phyloP scores from a whole-genome alignment of 2,113 vertebrate genomes.

The Dunckerocampus dactyliophorus region DNA sequence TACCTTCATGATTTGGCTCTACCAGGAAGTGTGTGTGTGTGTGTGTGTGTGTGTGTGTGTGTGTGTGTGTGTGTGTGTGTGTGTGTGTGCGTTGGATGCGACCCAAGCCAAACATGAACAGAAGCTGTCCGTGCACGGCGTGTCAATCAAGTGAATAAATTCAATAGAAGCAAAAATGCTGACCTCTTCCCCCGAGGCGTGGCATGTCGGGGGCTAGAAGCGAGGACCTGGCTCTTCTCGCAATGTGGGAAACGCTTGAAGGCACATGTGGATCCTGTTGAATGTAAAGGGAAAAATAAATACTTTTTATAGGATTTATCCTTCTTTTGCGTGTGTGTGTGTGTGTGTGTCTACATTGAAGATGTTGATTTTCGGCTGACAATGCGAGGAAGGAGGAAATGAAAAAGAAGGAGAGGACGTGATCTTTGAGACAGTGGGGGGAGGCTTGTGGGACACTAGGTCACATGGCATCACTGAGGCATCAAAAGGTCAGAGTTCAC shows the following conservation, averaged over 20 bases:
- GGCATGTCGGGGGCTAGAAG: slow-evolving; percentile 23
- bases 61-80: not conserved
- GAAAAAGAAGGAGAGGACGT: slow-evolving; percentile 6
- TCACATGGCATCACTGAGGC: not conserved
- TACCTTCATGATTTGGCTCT: slow-evolving; percentile 23
- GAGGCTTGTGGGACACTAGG: not conserved
- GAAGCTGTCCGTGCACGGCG: not conserved
- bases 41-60: not conserved
- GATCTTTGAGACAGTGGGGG: slow-evolving; percentile 10
- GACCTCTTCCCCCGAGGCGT: not conserved
- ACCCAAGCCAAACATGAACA: slow-evolving; percentile 38
- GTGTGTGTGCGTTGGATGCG: slow-evolving; percentile 21
- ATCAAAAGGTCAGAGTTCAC: slow-evolving; percentile 5
- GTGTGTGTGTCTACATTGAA: not conserved
- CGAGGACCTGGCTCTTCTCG: slow-evolving; percentile 13
- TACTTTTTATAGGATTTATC: slow-evolving; percentile 48
- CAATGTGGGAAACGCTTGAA: slow-evolving; percentile 42
- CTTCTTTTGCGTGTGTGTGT: slow-evolving; percentile 9
- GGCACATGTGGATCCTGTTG: slow-evolving; percentile 57
- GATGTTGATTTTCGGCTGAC: slow-evolving; percentile 6
- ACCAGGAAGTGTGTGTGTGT: too few relatives aligned
- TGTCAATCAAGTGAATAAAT: slow-evolving; percentile 4
- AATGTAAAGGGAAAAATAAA: slow-evolving; percentile 59
- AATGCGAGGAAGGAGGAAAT: not conserved
- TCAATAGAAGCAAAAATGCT: not conserved